Conservation (phyloP, 2,888 invertebrate species). For the Macrosiphum euphorbiae region DNA sequence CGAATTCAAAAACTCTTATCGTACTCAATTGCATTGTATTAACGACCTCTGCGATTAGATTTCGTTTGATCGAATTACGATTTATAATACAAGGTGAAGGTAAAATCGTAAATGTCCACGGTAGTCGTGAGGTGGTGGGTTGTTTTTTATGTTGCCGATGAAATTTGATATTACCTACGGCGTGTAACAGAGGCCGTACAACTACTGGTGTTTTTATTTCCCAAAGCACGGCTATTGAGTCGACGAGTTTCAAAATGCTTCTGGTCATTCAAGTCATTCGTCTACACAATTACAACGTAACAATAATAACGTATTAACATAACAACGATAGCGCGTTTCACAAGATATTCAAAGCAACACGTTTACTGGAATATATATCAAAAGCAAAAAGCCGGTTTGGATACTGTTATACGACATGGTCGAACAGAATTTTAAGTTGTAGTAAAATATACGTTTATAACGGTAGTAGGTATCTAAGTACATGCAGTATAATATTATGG, state of each 20-base stretch:
- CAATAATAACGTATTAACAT: background rate
- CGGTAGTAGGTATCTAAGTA: background rate
- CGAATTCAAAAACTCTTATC: background rate
- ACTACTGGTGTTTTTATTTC: conserved; percentile 14
- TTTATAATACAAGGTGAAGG: background rate
- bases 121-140: background rate
- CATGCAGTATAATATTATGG: no score
- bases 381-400: background rate
- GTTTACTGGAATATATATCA: background rate
- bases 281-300: background rate
- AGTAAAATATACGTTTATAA: background rate
- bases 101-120: background rate
- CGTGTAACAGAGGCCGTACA: background rate
- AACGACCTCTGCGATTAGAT: background rate
- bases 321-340: background rate
- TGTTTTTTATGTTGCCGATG: conserved; percentile 3
- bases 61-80: conserved; percentile 26
- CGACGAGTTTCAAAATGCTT: background rate
- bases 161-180: conserved; percentile 29
- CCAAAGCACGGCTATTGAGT: background rate
- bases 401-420: background rate
- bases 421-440: background rate
- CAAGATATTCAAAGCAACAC: background rate
- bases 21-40: background rate
- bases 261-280: background rate